Evolutionary conservation across 2,797 vertebrate species (phyloP), one percentile per base, ranked within the genome.

Genomic region (Percopsis omiscomaycus): DNA sequence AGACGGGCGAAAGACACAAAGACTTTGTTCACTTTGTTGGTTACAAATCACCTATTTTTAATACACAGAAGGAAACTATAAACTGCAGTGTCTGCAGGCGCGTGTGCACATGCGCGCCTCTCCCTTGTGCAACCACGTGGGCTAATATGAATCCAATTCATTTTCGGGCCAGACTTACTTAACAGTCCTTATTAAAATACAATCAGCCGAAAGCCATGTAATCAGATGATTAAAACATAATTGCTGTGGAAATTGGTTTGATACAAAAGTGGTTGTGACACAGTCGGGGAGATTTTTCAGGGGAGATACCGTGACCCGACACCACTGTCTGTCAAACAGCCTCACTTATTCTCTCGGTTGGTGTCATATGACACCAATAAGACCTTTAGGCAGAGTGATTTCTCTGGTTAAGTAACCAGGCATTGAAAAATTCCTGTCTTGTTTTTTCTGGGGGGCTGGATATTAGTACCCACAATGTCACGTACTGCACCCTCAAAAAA

Each of bases 201-300:
- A 79, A 75, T 67, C 65, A 81, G 77, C 84, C 69, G 0, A 81
- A 70, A 83, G 84, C 81, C 81, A 72, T 83, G 80, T 85, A 82
- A 85, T 85, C 74, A 71, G 78, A 79, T 79, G 78, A 87, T 85
- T 74, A 79, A 74, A 74, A 64, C 65, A 72, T 80, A 85, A 86
- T 79, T 86, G 81, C 74, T 8, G 64, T 81, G 79, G 59, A 82
- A 84, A 88, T 80, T 64, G 74, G 65, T 71, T 78, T 76, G 78
- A 83, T 84, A 73, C 68, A 64, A 81, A 63, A 61, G 69, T 71
- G 67, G 68, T 57, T 79, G 72, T 76, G 80, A 81, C 72, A 55
- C 29, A 27, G 37, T 10, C 15, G 58, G 48, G 54, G 49, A 48
- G 63, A 73, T 63, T 66, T 54, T 72, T 55, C 5, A 4, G n/a